These are phyloP conservation scores for Plectropomus leopardus DNA, from an alignment of 2,113 vertebrate species.

Conservation along the genomic window DNA sequence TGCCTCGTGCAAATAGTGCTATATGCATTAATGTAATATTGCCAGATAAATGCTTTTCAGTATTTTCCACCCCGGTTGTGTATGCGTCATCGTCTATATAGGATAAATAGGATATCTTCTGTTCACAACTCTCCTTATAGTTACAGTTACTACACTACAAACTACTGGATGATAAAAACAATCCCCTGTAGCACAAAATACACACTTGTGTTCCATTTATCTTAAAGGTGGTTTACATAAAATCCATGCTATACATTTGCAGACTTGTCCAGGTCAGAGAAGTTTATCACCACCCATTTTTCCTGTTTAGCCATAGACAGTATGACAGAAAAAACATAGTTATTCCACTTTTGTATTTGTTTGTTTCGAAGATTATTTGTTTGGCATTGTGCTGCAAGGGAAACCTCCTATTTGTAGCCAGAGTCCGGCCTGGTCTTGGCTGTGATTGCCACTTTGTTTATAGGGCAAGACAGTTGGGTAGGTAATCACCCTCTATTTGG, in stretches of 20 bases:
- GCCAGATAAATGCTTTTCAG: no score
- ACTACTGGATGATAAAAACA: not conserved
- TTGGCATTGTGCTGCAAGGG: not conserved
- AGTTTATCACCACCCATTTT: not conserved
- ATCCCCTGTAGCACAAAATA: not conserved
- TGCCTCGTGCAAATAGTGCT: no score
- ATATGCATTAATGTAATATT: no score
- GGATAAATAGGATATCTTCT: not conserved
- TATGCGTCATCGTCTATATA: not conserved
- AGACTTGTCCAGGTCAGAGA: not conserved
- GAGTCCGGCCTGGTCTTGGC: not conserved
- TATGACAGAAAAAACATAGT: not conserved
- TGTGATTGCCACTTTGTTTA: constrained; percentile 49
- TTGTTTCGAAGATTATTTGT: not conserved
- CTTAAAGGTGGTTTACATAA: not conserved
- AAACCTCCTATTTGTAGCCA: constrained; percentile 29
- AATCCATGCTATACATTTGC: not conserved
- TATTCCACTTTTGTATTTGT: constrained; percentile 11
- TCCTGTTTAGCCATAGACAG: not conserved
- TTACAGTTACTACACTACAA: not conserved
- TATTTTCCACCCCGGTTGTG: no score
- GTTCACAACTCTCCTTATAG: not conserved
- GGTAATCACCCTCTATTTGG: constrained; percentile 39
- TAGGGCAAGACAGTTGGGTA: constrained; percentile 11
- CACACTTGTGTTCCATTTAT: not conserved